Conservation (phyloP, 2,888 invertebrate species). For the Synanthedon vespiformis region DNA sequence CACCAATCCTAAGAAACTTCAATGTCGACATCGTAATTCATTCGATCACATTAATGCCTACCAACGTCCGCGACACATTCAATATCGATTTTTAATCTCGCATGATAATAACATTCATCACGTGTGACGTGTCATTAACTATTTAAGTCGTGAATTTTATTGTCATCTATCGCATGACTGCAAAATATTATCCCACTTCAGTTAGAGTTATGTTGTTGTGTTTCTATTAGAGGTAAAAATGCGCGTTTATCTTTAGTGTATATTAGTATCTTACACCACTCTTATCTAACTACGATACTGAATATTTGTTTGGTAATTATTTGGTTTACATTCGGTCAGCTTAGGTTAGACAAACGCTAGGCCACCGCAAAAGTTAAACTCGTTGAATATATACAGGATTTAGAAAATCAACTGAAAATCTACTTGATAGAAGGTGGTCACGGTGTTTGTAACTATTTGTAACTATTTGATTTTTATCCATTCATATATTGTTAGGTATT, state of each 20-base stretch:
- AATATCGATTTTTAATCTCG: neutral
- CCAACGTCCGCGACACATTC: neutral
- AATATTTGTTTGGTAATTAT: neutral
- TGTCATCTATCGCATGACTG: neutral
- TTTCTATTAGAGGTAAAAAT: too few relatives aligned
- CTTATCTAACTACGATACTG: neutral
- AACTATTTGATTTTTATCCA: too few relatives aligned
- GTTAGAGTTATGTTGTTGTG: too few relatives aligned
- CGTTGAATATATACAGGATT: too few relatives aligned
- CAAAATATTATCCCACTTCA: too few relatives aligned
- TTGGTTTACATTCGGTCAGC: neutral
- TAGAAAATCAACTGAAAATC: too few relatives aligned
- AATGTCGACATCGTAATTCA: neutral
- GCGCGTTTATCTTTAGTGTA: too few relatives aligned
- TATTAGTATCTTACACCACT: too few relatives aligned
- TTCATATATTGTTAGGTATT: too few relatives aligned
- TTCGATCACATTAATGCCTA: constrained; percentile 1
- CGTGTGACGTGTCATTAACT: neutral
- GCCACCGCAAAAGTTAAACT: too few relatives aligned
- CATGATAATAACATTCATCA: neutral
- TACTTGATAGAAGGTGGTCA: too few relatives aligned
- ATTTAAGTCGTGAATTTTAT: neutral
- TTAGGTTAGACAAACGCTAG: neutral
- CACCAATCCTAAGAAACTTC: neutral
- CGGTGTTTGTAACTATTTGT: too few relatives aligned